Evolutionary conservation across 30 jellyfish, hydroid and myxozoan species (phyloP).

Genomic region (Mastigias papua): DNA sequence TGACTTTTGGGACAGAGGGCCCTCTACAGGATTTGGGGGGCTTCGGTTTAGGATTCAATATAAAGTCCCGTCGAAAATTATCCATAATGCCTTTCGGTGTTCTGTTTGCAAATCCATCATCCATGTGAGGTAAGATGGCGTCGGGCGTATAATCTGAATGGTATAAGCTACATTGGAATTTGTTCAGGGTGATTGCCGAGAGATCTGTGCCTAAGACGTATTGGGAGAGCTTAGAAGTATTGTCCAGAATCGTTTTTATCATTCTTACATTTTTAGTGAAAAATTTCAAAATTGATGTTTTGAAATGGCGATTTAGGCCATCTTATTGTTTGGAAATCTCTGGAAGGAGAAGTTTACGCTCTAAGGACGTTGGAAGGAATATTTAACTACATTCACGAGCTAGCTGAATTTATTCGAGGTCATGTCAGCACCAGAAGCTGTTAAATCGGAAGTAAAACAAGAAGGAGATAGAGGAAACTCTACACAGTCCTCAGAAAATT

Average conservation of each 20-base stretch:
- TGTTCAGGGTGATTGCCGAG: neutral
- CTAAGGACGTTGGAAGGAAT: neutral
- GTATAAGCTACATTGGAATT: neutral
- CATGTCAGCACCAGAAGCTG: neutral
- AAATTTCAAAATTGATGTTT: neutral
- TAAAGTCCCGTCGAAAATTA: neutral
- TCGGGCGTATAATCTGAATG: no score
- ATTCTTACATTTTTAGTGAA: neutral
- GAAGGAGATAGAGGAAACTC: slow-evolving; percentile 26
- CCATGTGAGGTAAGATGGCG: slow-evolving; percentile 32
- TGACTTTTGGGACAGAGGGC: no score
- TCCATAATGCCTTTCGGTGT: slow-evolving; percentile 16
- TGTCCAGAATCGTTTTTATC: no score
- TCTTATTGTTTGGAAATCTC: neutral
- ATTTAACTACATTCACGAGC: neutral
- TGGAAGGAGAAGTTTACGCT: neutral
- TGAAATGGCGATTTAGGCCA: neutral
- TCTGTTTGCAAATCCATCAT: neutral
- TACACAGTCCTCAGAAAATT: neutral
- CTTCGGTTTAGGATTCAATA: neutral
- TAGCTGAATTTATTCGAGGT: neutral
- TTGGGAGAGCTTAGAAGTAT: neutral
- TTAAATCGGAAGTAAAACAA: slow-evolving; percentile 14
- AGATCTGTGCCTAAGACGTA: neutral
- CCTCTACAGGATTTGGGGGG: no score